These are phyloP conservation scores for Sebastes reedi DNA, from an alignment of 2,797 vertebrate species.

Conservation along the genomic window DNA sequence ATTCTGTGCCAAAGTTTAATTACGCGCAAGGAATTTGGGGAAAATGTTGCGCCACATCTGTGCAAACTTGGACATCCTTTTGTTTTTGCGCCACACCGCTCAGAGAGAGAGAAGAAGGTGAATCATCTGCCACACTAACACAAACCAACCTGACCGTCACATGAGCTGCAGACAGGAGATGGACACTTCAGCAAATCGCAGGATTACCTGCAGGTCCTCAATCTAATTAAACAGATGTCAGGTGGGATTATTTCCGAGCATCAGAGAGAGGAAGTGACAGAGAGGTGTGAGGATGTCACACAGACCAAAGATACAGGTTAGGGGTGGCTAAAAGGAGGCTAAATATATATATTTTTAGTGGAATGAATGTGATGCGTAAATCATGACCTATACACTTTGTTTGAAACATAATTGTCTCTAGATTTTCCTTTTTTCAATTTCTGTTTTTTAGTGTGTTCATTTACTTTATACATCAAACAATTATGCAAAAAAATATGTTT, in stretches of 20 bases:
- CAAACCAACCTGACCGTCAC: conserved; percentile 77
- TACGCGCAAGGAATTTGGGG: conserved; percentile 5
- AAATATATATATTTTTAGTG: conserved; percentile 14
- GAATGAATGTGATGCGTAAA: not conserved
- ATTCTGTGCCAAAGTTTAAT: conserved; percentile 7
- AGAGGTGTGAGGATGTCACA: conserved; percentile 82
- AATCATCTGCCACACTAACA: conserved; percentile 76
- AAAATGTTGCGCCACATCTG: not conserved
- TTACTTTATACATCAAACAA: not conserved
- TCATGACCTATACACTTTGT: not conserved
- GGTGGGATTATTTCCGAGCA: conserved; percentile 89
- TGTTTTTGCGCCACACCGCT: conserved; percentile 36
- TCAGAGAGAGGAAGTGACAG: conserved; percentile 88
- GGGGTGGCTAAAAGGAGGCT: conserved; percentile 47
- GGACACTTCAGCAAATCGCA: conserved; percentile 92
- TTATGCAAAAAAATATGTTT: too few species aligned
- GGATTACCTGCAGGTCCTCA: conserved; percentile 93
- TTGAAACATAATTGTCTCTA: not conserved
- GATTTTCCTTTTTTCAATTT: not conserved
- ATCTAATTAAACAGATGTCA: conserved; percentile 96
- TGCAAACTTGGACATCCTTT: conserved; percentile 28
- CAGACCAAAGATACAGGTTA: conserved; percentile 80
- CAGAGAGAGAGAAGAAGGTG: conserved; percentile 13
- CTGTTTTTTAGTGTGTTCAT: not conserved
- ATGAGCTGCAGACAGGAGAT: conserved; percentile 78